phyloP scores from a whole-genome alignment of 2,797 vertebrate species.

The Melanotaenia nigrans region DNA sequence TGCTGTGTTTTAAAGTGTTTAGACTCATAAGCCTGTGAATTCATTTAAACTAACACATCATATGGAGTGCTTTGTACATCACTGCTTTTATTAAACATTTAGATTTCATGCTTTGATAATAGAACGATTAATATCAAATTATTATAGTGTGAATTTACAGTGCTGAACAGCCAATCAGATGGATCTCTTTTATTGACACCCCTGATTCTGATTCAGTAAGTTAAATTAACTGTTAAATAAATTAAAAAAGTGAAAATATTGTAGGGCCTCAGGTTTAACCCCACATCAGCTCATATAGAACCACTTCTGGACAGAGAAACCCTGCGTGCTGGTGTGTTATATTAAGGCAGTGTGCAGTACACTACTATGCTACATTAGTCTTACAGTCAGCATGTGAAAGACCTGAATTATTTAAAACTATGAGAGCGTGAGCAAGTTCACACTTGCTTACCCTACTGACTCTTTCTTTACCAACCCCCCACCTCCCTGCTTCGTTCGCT shows the following conservation, averaged over 20 bases:
- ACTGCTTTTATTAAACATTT: background rate
- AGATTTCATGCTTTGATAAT: background rate
- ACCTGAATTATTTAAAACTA: constrained; percentile 72
- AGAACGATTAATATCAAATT: background rate
- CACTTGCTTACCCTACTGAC: constrained; percentile 63
- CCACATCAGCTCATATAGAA: constrained; percentile 17
- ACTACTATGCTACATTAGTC: constrained; percentile 11
- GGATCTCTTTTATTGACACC: background rate
- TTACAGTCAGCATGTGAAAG: constrained; percentile 49
- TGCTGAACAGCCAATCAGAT: background rate
- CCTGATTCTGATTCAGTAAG: background rate
- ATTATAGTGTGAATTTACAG: background rate
- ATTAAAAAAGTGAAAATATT: background rate
- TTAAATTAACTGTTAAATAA: background rate
- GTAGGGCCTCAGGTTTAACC: background rate
- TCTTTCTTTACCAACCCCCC: constrained; percentile 29
- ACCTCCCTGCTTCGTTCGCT: constrained; percentile 3
- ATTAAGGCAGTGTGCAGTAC: background rate
- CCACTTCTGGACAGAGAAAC: constrained; percentile 9
- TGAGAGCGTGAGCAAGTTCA: constrained; percentile 51
- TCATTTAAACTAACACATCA: background rate
- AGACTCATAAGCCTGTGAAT: background rate
- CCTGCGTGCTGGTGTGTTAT: constrained; percentile 11
- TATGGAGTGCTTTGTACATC: background rate
- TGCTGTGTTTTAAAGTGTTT: background rate